These are phyloP conservation scores for Scomber colias DNA, from an alignment of 2,113 vertebrate genomes.

Conservation along the genomic window DNA sequence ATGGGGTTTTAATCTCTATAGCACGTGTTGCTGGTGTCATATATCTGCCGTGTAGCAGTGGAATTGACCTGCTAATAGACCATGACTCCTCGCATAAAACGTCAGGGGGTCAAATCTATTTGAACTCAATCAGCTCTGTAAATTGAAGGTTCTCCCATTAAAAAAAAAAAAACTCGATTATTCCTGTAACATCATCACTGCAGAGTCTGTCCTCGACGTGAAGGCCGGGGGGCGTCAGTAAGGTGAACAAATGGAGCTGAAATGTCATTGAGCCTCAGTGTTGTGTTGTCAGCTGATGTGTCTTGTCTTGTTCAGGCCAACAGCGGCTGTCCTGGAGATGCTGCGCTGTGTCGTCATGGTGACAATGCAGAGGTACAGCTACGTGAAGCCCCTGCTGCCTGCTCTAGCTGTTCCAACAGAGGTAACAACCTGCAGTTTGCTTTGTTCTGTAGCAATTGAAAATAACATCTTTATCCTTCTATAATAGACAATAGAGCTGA, in stretches of 20 bases:
- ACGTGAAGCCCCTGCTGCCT: conserved; percentile 75
- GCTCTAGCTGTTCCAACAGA: conserved; percentile 79
- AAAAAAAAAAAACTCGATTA: background rate
- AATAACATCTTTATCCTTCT: no score
- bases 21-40: no score
- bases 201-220: no score
- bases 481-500: no score
- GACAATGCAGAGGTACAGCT: conserved; percentile 69
- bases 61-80: no score
- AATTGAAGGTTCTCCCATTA: background rate
- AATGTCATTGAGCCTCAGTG: background rate
- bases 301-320: conserved; percentile 78
- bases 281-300: conserved; percentile 9
- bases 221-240: no score
- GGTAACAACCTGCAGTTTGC: conserved; percentile 79
- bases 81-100: background rate
- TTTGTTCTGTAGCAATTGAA: no score
- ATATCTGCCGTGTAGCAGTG: no score
- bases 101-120: background rate
- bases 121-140: conserved; percentile 7
- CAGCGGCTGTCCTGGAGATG: conserved; percentile 84
- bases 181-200: background rate
- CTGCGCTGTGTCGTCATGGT: conserved; percentile 86
- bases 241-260: background rate
- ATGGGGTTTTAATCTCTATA: no score